Conservation (phyloP, 2,888 invertebrate genomes). For the Steinernema scapterisci region DNA sequence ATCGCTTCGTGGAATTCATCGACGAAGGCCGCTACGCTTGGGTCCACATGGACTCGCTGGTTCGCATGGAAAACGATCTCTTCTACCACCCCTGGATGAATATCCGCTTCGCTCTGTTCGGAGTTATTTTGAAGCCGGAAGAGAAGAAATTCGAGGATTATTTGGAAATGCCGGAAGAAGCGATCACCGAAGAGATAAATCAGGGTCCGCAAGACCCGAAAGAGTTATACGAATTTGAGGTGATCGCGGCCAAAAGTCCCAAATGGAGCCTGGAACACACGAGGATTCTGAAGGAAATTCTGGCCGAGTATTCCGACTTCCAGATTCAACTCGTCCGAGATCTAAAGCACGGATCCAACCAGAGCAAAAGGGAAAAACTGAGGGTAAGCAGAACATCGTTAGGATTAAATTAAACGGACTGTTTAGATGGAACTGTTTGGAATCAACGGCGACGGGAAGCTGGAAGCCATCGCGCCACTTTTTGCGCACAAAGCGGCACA, state of each 20-base stretch:
- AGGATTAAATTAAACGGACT: background rate
- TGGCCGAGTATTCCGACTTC: background rate
- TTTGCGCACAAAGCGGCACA: background rate
- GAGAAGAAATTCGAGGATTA: background rate
- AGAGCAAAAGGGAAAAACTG: too few species aligned
- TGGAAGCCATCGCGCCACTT: conserved; percentile 1
- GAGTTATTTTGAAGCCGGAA: background rate
- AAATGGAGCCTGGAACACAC: background rate
- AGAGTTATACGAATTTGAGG: background rate
- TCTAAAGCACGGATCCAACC: too few species aligned
- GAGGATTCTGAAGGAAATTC: background rate
- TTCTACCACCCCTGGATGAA: conserved; percentile 5
- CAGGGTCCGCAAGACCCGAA: background rate
- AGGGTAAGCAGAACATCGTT: too few species aligned
- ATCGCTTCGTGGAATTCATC: background rate
- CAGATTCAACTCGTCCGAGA: background rate
- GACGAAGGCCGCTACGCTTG: conserved; percentile 6
- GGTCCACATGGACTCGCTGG: background rate
- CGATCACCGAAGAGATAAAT: background rate
- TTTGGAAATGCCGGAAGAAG: background rate
- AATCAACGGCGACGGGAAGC: background rate
- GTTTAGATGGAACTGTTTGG: conserved; percentile 9
- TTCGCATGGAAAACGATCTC: background rate
- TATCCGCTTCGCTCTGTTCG: background rate
- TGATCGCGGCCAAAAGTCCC: too few species aligned